Evolutionary conservation across 1,140 invertebrate genomes (phyloP).

Genomic region (Aphelinus certus): DNA sequence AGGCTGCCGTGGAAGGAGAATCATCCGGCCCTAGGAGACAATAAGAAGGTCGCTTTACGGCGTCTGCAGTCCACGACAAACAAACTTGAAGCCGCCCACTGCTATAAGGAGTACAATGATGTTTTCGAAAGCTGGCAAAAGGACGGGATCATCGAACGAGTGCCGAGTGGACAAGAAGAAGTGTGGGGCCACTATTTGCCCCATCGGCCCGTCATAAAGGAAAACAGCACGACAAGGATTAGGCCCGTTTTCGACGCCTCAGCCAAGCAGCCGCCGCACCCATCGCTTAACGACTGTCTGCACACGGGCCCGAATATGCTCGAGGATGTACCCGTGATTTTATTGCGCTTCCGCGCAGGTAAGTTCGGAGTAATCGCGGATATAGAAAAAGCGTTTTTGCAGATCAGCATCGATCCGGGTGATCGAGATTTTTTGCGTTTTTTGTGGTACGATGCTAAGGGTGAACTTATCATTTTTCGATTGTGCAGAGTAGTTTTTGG

Average conservation of each 20-base stretch:
- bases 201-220: slow-evolving; percentile 38
- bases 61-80: slow-evolving; percentile 28
- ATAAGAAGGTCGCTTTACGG: neutral
- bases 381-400: slow-evolving; percentile 47
- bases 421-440: slow-evolving; percentile 21
- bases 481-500: slow-evolving; percentile 8
- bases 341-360: slow-evolving; percentile 38
- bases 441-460: neutral
- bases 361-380: slow-evolving; percentile 43
- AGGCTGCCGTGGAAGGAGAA: neutral
- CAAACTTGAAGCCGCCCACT: slow-evolving; percentile 43
- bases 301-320: slow-evolving; percentile 52
- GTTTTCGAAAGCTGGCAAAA: slow-evolving; percentile 49
- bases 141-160: slow-evolving; percentile 43
- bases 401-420: slow-evolving; percentile 29
- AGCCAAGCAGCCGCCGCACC: slow-evolving; percentile 5
- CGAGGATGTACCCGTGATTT: slow-evolving; percentile 49
- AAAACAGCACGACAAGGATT: neutral
- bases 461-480: neutral
- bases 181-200: neutral
- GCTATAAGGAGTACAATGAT: slow-evolving; percentile 15
- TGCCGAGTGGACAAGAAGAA: neutral
- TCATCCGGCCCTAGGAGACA: neutral
- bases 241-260: slow-evolving; percentile 31
- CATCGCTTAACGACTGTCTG: slow-evolving; percentile 41